Evolutionary conservation across 2,888 invertebrate genomes (phyloP).

Genomic region (Pachycephus smyrnensis): DNA sequence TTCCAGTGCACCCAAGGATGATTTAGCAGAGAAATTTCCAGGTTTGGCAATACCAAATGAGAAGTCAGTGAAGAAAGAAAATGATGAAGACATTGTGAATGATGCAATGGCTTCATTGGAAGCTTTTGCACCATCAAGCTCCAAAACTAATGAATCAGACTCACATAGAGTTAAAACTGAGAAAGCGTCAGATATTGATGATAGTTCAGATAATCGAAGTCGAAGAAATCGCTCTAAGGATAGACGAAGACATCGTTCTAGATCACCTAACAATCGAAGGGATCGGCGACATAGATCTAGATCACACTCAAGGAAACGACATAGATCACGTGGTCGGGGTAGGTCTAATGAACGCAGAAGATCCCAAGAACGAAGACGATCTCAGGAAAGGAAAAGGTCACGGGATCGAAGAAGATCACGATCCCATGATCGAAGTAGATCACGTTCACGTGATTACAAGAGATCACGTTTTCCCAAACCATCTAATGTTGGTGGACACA

Average conservation of each 20-base stretch:
- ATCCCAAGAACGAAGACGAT: conserved; percentile 49
- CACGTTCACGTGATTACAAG: conserved; percentile 35
- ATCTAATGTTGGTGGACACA: conserved; percentile 91
- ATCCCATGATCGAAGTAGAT: conserved; percentile 40
- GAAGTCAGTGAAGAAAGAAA: conserved; percentile 58
- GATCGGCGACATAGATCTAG: conserved; percentile 32
- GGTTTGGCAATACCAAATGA: conserved; percentile 86
- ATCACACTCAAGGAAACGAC: conserved; percentile 42
- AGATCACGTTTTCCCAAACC: conserved; percentile 78
- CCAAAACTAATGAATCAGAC: conserved; percentile 35
- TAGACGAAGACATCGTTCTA: conserved; percentile 22
- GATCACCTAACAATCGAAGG: conserved; percentile 34
- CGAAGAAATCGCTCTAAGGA: conserved; percentile 49
- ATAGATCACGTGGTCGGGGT: conserved; percentile 55
- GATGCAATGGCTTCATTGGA: conserved; percentile 89
- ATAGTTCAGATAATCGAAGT: conserved; percentile 55
- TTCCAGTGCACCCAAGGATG: conserved; percentile 66
- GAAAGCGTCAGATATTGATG: conserved; percentile 46
- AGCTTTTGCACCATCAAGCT: conserved; percentile 81
- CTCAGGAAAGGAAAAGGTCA: conserved; percentile 33
- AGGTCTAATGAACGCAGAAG: conserved; percentile 56
- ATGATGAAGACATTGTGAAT: conserved; percentile 72
- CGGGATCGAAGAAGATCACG: conserved; percentile 45
- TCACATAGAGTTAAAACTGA: conserved; percentile 38
- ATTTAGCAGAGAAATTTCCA: conserved; percentile 80